Conservation (phyloP, 2,113 vertebrate species). For the Alosa alosa region DNA sequence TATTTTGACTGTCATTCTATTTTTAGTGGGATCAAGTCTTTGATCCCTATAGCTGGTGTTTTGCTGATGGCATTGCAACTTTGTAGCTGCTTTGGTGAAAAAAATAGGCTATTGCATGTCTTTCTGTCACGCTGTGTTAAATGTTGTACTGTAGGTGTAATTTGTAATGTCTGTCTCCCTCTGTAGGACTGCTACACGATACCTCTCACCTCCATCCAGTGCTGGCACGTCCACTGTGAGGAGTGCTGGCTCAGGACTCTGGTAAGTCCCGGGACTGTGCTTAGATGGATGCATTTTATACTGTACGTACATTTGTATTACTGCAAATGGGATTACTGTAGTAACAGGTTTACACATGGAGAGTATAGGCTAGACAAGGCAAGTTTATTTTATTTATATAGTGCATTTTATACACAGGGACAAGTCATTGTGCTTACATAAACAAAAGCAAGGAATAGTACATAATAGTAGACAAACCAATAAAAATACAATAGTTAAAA, state of each 20-base stretch:
- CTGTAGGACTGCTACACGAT: conserved; percentile 73
- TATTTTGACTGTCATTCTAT: not conserved
- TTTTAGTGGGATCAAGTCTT: not conserved
- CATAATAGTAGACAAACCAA: too few species aligned
- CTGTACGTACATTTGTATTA: not conserved
- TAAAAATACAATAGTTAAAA: too few species aligned
- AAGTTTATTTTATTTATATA: too few species aligned
- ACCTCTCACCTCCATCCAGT: conserved; percentile 79
- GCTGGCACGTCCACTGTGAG: conserved; percentile 83
- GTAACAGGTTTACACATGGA: not conserved
- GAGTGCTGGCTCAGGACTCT: conserved; percentile 79
- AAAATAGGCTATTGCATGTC: not conserved
- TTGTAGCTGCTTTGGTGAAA: not conserved
- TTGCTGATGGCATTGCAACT: not conserved
- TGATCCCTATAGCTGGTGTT: too few species aligned
- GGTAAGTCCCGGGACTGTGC: conserved; percentile 58
- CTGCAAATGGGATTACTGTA: not conserved
- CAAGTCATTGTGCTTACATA: too few species aligned
- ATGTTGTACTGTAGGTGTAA: not conserved
- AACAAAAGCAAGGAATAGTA: too few species aligned
- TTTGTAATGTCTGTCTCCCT: conserved; percentile 13
- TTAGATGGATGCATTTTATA: not conserved
- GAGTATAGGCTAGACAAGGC: not conserved
- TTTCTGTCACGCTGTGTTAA: not conserved
- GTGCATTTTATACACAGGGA: too few species aligned